These are phyloP conservation scores for Pteropus alecto DNA, from an alignment of 2,113 vertebrate species.

Conservation along the genomic window DNA sequence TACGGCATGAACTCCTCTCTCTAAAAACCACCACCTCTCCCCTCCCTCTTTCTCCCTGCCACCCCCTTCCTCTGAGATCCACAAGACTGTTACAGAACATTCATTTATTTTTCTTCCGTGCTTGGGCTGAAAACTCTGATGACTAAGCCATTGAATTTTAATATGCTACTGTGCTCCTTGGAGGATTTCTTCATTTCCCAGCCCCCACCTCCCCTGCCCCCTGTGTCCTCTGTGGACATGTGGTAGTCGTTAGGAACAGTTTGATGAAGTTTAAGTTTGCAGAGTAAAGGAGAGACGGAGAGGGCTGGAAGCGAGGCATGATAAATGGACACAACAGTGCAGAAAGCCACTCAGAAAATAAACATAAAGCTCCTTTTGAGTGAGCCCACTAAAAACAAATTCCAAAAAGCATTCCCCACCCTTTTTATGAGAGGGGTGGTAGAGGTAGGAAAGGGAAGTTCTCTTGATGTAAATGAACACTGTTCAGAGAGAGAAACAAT, in stretches of 20 bases:
- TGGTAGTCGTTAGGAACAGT: slow-evolving; percentile 81
- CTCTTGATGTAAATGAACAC: neutral
- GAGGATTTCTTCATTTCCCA: slow-evolving; percentile 71
- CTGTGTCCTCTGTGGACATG: slow-evolving; percentile 76
- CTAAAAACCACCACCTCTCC: slow-evolving; percentile 7
- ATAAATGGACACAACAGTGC: slow-evolving; percentile 58
- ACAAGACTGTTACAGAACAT: slow-evolving; percentile 72
- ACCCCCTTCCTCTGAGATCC: slow-evolving; percentile 51
- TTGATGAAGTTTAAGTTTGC: slow-evolving; percentile 75
- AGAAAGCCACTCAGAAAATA: slow-evolving; percentile 61
- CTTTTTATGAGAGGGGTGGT: neutral
- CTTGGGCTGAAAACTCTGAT: slow-evolving; percentile 68
- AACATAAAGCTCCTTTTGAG: slow-evolving; percentile 71
- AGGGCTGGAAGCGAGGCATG: slow-evolving; percentile 47
- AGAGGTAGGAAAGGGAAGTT: neutral
- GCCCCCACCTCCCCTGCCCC: slow-evolving; percentile 46
- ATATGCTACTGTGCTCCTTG: slow-evolving; percentile 82
- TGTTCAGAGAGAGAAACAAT: neutral
- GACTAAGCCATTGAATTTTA: slow-evolving; percentile 79
- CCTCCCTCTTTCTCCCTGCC: neutral
- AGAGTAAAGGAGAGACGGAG: neutral
- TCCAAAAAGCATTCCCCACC: neutral
- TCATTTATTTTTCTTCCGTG: slow-evolving; percentile 71
- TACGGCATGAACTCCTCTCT: slow-evolving; percentile 35
- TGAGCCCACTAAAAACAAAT: slow-evolving; percentile 50